Conservation (phyloP, 2,797 vertebrate genomes). For the Varecia variegata region DNA sequence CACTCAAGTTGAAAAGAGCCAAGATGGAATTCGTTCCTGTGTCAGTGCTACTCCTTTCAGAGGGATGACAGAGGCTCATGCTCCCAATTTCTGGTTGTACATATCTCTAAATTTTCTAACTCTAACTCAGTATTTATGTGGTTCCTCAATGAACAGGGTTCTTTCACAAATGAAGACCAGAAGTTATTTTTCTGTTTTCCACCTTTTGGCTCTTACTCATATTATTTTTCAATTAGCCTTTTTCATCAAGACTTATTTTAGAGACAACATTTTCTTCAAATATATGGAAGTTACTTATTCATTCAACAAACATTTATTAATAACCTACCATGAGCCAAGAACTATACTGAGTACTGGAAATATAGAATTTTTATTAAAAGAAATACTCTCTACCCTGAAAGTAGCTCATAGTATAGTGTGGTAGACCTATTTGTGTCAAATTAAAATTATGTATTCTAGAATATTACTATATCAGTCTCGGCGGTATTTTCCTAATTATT, state of each 20-base stretch:
- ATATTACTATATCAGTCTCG: neutral
- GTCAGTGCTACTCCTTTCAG: neutral
- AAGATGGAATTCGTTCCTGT: neutral
- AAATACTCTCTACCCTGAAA: neutral
- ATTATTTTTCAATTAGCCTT: constrained; percentile 22
- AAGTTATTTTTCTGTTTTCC: neutral
- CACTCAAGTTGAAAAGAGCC: neutral
- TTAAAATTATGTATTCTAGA: neutral
- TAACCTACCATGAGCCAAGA: neutral
- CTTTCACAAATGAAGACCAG: neutral
- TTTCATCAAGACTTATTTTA: neutral
- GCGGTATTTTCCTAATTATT: constrained; percentile 1
- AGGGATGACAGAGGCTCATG: neutral
- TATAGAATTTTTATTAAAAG: neutral
- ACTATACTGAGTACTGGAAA: neutral
- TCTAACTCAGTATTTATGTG: neutral
- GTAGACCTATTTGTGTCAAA: neutral
- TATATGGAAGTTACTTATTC: neutral
- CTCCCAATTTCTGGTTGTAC: neutral
- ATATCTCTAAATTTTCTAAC: neutral
- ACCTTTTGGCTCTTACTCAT: neutral
- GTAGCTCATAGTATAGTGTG: neutral
- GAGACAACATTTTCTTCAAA: neutral
- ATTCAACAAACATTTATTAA: neutral
- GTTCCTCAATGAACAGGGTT: neutral